These are phyloP conservation scores for Notodonta dromedarius DNA, from an alignment of 2,888 invertebrate species.

Conservation along the genomic window DNA sequence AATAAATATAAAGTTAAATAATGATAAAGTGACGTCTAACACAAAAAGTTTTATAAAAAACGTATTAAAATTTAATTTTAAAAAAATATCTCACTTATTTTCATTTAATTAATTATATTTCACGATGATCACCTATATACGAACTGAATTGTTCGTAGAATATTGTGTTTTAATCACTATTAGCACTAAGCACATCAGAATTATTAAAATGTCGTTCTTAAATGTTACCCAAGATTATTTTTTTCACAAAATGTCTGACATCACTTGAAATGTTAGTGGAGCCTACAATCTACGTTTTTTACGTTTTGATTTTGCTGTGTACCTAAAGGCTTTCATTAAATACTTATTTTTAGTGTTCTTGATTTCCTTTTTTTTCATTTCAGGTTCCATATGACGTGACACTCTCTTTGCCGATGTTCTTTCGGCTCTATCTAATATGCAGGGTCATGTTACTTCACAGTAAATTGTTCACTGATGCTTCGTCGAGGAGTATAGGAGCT, in stretches of 20 bases:
- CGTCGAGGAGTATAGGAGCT: conserved; percentile 98
- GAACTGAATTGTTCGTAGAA: background rate
- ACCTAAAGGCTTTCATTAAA: conserved; percentile 31
- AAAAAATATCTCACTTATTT: too few relatives aligned
- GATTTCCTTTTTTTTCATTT: conserved; percentile 42
- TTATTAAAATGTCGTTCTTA: background rate
- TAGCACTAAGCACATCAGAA: conserved; percentile 31
- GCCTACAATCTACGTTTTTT: conserved; percentile 13
- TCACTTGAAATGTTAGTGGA: conserved; percentile 45
- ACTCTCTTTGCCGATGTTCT: conserved; percentile 99
- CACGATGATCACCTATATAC: too few relatives aligned
- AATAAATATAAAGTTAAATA: background rate
- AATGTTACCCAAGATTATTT: conserved; percentile 8
- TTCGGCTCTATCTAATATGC: conserved; percentile 99
- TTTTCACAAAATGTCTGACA: conserved; percentile 32
- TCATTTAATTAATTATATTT: too few relatives aligned
- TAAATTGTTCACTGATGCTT: conserved; percentile 99
- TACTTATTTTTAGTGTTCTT: conserved; percentile 10
- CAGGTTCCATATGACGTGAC: conserved; percentile 98
- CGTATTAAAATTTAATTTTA: too few relatives aligned
- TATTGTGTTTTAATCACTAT: background rate
- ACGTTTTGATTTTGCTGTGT: conserved; percentile 25
- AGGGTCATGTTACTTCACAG: conserved; percentile 99
- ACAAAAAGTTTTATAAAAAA: too few relatives aligned
- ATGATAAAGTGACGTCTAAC: too few relatives aligned